Base-by-base conservation (phyloP, 2,797 vertebrate species). In the Adelosebastes latens region DNA sequence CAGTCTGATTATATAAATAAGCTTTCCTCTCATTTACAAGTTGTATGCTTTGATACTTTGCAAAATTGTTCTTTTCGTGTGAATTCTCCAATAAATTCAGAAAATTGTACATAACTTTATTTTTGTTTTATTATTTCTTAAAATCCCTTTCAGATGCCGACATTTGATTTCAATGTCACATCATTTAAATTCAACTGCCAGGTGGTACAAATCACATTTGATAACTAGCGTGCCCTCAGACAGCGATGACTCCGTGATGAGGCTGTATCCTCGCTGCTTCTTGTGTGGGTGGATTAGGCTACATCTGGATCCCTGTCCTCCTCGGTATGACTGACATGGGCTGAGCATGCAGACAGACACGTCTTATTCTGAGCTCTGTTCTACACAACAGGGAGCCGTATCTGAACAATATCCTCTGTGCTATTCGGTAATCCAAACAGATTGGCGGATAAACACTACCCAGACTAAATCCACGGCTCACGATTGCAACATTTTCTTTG, bases 401-500 rank as follows among this genome's bases (percentile, higher is more conserved):
- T 78, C 63, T 31, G 78, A 87, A 80, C 79, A 80, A 86, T 72
- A 84, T 77, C 75, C 84, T 87, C 61, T 46, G 75, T 77, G 77
- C 64, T 70, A 22, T 83, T 87, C 56, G 6, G 80, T 86, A 90
- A 92, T 88, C 82, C 79, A 77, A 83, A 75, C 82, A 90, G 80
- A 90, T 82, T 85, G 86, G 72, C 60, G 81, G 82, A 92, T 91
- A 83, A 88, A 88, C 84, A 87, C 70, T 58, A 79, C 27, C 65
- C 76, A 72, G 81, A 84, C 81, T 78, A 79, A 91, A 91, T 85
- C 87, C 73, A 32, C 18, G 60, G 81, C 70, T 86, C 69, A 70
- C 25, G 8, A 64, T 67, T 72, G 69, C 68, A 75, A 83, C 64
- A 88, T 82, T 82, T 90, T 80, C 83, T 89, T 81, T 71, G 55